Base-by-base conservation (phyloP, 2,113 vertebrate species). In the Passer montanus region DNA sequence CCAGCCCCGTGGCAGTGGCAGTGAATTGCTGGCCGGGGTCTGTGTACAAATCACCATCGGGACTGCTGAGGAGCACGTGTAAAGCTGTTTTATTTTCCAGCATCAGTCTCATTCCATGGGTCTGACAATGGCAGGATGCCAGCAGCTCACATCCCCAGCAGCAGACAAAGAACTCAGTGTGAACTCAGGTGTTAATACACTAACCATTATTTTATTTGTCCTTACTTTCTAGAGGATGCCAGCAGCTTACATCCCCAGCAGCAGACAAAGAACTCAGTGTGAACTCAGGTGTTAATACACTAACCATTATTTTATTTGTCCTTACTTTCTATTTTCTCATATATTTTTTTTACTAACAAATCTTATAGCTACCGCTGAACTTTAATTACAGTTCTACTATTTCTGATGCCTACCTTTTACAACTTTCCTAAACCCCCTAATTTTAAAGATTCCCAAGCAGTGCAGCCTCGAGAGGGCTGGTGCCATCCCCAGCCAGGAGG, bases 1-100 rank as follows among this genome's bases (percentile, higher is more conserved):
- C 8, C 7, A 49, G 52, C n/a, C 49, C 59, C 6, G 11, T 13
- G 59, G 9, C 68, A 37, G 73, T 0, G 2, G 26, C 1, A 1
- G 33, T 58, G 85, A 0, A 43, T 44, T 19, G 21, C 21, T 22
- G 46, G 11, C 46, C 46, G 21, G 22, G 56, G 7, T n/a, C 33
- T 23, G 14, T 23, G 14, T 10, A n/a, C 55, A 23, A 15, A 58
- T n/a, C 55, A n/a, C 33, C 9, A n/a, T 2, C 13, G 7, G 56
- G 21, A 22, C 56, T 35, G 33, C 56, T 58, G 33, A 2, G 33
- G 33, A n/a, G 23, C 3, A 2, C 7, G 2, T 58, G 33, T n/a
- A 2, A 2, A 58, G 13, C 33, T n/a, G 33, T 7, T 7, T n/a
- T 3, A 58, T 58, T 58, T 58, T 58, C 31, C 33, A 58, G 33